Evolutionary conservation across 2,888 invertebrate species (phyloP), one percentile per base, ranked within the genome.

Genomic region (Synanthedon vespiformis): DNA sequence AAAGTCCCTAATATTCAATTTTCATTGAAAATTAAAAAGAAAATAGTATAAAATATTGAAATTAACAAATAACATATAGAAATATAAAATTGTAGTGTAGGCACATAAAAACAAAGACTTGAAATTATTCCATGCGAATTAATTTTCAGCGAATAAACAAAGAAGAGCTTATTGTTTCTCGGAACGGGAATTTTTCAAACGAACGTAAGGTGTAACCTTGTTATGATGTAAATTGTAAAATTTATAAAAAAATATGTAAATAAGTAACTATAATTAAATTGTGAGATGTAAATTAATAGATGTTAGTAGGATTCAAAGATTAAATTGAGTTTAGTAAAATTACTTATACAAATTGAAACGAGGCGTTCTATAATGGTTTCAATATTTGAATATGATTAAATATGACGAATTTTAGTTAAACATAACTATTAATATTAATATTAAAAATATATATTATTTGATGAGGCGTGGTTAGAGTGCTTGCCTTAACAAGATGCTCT

Each of bases 301-400:
- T 50, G 50, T 49, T 49, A 16, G 13, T 50, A 6, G 27, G 2
- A 34, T n/a, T 44, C 6, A 41, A 64, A 67, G 63, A 68, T 63
- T 63, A 66, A 71, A 72, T 72, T 72, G 67, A 75, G 70, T 70
- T 77, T 72, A 70, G 74, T 74, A 71, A 74, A 77, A 50, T 52
- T 54, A 77, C 72, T 77, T 76, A 58, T 61, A 50, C 40, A 40
- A 34, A 50, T 27, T 27, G n/a, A 34, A 66, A 65, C 62, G 63
- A 67, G 54, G 55, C 62, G 72, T 62, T 72, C 71, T 54, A 74
- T 67, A 74, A 69, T 73, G 70, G 67, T 57, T 56, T 55, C 74
- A 69, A 13, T 16, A 16, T 34, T 34, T 34, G 6, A 34, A 34
- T 34, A 34, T 10, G 8, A 34, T 34, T 34, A 2, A 34, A 34